Conservation (phyloP, 2,888 invertebrate species). For the Drosophila antonietae region DNA sequence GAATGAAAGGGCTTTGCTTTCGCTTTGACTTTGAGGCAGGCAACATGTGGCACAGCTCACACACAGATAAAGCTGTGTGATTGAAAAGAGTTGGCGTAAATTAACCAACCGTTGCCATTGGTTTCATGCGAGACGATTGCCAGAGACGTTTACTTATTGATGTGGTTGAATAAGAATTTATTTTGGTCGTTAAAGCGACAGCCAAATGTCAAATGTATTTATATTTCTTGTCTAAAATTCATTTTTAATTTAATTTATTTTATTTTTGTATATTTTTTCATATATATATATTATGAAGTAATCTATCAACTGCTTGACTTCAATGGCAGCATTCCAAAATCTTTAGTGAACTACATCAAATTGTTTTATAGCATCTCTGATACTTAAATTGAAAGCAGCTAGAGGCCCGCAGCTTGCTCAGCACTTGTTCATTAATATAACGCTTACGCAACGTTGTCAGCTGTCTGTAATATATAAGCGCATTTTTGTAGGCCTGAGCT, state of each 20-base stretch:
- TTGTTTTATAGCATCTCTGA: slow-evolving; percentile 30
- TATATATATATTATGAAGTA: no score
- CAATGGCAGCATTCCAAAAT: not conserved
- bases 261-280: no score
- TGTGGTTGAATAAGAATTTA: slow-evolving; percentile 1
- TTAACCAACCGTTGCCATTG: slow-evolving; percentile 9
- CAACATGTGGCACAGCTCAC: slow-evolving; percentile 44
- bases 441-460: slow-evolving; percentile 42
- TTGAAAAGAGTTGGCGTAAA: slow-evolving; percentile 7
- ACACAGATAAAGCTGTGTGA: slow-evolving; percentile 12
- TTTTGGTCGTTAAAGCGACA: not conserved
- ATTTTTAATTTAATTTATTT: not conserved
- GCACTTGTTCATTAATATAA: slow-evolving; percentile 47
- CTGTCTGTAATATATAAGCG: slow-evolving; percentile 19
- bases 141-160: slow-evolving; percentile 1
- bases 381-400: slow-evolving; percentile 50
- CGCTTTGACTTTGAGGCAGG: slow-evolving; percentile 33
- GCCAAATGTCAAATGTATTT: not conserved
- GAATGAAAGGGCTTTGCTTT: slow-evolving; percentile 26
- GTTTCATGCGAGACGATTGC: not conserved
- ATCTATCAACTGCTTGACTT: not conserved
- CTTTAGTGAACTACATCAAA: slow-evolving; percentile 9
- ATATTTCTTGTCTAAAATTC: not conserved
- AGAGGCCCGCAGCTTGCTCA: not conserved
- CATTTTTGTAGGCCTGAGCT: slow-evolving; percentile 25